These are phyloP conservation scores for Molanna angustata DNA, from an alignment of 2,888 invertebrate genomes.

Conservation along the genomic window DNA sequence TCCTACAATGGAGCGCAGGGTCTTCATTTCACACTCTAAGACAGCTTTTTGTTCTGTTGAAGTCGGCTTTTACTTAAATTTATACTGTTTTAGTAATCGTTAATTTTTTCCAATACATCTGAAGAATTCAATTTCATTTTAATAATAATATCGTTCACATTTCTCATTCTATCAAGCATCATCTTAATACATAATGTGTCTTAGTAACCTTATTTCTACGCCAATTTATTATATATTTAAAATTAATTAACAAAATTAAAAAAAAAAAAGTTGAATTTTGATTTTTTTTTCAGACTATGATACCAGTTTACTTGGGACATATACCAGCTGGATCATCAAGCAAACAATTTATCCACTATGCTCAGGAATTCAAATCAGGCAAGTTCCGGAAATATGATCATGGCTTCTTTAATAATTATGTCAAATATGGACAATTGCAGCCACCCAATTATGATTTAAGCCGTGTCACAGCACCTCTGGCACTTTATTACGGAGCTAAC, in stretches of 20 bases:
- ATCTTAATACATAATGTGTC: too few relatives aligned
- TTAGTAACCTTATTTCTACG: too few relatives aligned
- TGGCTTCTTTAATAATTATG: slow-evolving; percentile 44
- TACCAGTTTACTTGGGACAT: slow-evolving; percentile 60
- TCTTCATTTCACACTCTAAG: too few relatives aligned
- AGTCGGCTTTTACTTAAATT: too few relatives aligned
- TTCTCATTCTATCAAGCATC: too few relatives aligned
- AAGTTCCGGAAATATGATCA: slow-evolving; percentile 51
- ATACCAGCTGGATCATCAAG: slow-evolving; percentile 57
- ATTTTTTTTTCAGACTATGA: slow-evolving; percentile 42
- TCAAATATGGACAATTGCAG: slow-evolving; percentile 46
- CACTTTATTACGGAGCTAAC: slow-evolving; percentile 52
- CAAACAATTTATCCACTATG: slow-evolving; percentile 53
- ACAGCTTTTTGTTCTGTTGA: too few relatives aligned
- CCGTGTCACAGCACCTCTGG: slow-evolving; percentile 47
- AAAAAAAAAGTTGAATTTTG: not conserved
- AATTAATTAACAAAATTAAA: not conserved
- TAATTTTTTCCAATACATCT: too few relatives aligned
- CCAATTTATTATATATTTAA: not conserved
- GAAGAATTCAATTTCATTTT: too few relatives aligned
- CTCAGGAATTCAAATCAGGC: slow-evolving; percentile 43
- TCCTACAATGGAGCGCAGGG: too few relatives aligned
- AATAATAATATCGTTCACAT: too few relatives aligned
- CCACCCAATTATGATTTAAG: slow-evolving; percentile 52
- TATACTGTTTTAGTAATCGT: too few relatives aligned